Evolutionary conservation across 2,888 invertebrate genomes (phyloP), one percentile per base, ranked within the genome.

Genomic region (Pandemis corylana): DNA sequence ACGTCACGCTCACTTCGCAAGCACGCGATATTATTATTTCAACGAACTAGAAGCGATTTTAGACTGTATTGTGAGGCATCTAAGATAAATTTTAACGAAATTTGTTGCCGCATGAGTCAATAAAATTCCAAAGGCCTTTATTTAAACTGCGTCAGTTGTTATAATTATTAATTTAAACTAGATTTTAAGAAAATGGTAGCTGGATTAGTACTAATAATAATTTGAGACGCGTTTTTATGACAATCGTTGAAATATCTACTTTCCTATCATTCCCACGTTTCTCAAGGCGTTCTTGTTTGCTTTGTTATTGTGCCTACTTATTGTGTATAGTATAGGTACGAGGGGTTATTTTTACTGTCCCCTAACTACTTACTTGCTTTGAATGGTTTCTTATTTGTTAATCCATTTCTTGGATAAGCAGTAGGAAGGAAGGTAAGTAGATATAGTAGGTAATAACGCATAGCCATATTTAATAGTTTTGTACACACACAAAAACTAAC

Each of bases 41-140:
- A n/a, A 20, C 12, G 5, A 42, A n/a, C 3, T 36, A 46, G 53
- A 71, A 20, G 28, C 67, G 15, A 75, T 56, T 56, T n/a, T 71
- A 71, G 36, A 49, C 28, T 20, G 59, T 71, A 46, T 20, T 2
- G 0, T 9, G 0, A 13, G 0, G 2, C 0, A 0, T 0, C 4
- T 69, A 69, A 56, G 46, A 1, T 46, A 9, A 36, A 56, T 62
- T 67, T 75, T 36, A 42, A 7, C 12, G 5, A 59, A 5, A 1
- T 41, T 6, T 20, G n/a, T 36, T 20, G 64, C 62, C 68, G 36
- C 41, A 36, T 75, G 75, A 71, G 44, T 75, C 70, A 75, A 71
- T 71, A 71, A 74, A 67, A 71, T 71, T 56, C 71, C 75, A 61
- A 56, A 46, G 56, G 71, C 66, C 36, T 75, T 63, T 63, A 63